Conservation (phyloP, 2,113 vertebrate genomes). For the Hiodon alosoides region DNA sequence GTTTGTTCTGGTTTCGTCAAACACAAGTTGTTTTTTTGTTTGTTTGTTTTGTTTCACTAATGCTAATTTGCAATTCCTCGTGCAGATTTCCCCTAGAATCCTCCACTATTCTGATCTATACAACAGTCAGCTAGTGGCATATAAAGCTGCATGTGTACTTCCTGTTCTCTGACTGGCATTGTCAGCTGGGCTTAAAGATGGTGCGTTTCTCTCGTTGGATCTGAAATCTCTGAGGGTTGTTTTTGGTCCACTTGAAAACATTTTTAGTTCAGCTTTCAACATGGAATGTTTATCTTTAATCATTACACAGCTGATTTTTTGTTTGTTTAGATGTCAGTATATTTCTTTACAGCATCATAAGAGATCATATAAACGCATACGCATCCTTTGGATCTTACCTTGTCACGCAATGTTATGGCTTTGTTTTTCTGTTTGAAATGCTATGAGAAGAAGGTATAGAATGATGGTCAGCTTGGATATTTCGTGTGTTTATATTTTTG, state of each 20-base stretch:
- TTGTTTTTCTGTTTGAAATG: neutral
- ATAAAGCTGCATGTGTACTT: neutral
- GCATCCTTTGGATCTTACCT: neutral
- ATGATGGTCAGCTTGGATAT: neutral
- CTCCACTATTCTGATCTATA: no score
- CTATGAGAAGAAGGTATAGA: neutral
- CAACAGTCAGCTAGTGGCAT: neutral
- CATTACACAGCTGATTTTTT: no score
- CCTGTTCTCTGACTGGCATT: no score
- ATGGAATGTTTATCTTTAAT: no score
- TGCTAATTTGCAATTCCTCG: no score
- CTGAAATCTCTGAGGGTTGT: slow-evolving; percentile 12
- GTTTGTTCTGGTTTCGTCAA: neutral
- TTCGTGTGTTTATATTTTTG: neutral
- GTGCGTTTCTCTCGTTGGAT: slow-evolving; percentile 8
- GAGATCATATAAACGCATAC: neutral
- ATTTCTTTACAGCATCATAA: slow-evolving; percentile 1
- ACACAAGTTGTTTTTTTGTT: neutral
- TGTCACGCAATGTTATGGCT: neutral
- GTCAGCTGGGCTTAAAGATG: slow-evolving; percentile 20
- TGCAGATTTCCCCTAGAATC: no score
- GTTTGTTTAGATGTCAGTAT: slow-evolving; percentile 1
- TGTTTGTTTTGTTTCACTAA: neutral
- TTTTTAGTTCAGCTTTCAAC: neutral
- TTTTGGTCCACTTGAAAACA: neutral